A percentile compares a stretch with the other conserved stretches of the same genome.
Conservation (phyloP, 2,113 vertebrate genomes). For the Vimba vimba region DNA sequence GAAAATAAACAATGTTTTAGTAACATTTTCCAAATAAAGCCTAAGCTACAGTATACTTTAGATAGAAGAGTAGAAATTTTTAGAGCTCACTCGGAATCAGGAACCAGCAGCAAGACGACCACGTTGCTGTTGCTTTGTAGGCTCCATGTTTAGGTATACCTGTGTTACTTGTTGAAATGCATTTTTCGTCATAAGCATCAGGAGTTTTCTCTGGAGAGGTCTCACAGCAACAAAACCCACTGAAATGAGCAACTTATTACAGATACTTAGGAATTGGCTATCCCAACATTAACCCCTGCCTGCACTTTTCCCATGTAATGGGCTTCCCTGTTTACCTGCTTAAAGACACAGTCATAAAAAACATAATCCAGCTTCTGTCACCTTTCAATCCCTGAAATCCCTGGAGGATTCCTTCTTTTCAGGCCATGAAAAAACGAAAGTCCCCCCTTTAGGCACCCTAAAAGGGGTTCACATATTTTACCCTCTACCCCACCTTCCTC, state of each 20-base stretch:
- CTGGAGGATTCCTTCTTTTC: conserved; percentile 74
- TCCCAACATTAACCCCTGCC: conserved; percentile 19
- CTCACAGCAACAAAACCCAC: background rate
- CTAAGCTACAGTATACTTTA: background rate
- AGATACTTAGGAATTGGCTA: conserved; percentile 12
- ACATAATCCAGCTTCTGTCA: conserved; percentile 84
- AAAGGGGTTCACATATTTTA: conserved; percentile 90
- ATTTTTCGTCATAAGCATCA: background rate
- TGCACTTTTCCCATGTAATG: conserved; percentile 26
- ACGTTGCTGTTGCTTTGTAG: background rate
- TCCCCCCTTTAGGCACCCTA: conserved; percentile 83
- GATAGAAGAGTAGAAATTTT: background rate
- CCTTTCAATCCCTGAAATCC: conserved; percentile 83
- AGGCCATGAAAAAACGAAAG: conserved; percentile 77
- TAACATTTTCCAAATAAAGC: background rate
- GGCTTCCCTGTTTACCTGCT: conserved; percentile 48
- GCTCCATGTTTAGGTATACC: background rate
- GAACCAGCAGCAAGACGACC: background rate
- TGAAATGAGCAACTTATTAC: conserved; percentile 41
- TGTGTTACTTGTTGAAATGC: too few relatives aligned
- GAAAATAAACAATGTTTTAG: background rate
- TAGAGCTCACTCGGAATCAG: background rate
- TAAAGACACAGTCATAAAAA: conserved; percentile 64
- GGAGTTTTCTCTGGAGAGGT: background rate
- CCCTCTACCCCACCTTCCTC: conserved; percentile 88